These are phyloP conservation scores for Phengaris arion DNA, from an alignment of 2,888 invertebrate species.

Conservation along the genomic window DNA sequence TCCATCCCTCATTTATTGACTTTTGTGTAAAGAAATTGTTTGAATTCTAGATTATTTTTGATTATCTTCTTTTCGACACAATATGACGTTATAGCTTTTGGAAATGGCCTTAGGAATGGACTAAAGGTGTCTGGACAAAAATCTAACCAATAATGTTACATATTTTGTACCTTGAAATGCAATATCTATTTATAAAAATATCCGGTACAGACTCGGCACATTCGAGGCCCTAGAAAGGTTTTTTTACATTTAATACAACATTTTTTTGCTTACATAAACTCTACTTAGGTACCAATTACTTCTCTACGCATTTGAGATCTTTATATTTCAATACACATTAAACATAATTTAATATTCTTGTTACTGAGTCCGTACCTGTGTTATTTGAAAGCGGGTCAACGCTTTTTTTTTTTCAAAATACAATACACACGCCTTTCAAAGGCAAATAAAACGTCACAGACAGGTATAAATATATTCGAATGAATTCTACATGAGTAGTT, in stretches of 20 bases:
- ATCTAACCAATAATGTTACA: slow-evolving; percentile 41
- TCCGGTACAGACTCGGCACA: slow-evolving; percentile 20
- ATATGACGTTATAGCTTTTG: no score
- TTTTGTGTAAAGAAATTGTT: not conserved
- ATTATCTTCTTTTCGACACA: no score
- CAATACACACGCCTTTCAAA: not conserved
- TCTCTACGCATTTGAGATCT: slow-evolving; percentile 14
- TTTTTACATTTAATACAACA: not conserved
- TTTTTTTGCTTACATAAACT: not conserved
- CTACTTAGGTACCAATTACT: not conserved
- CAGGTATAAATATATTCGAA: not conserved
- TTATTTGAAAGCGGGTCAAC: not conserved
- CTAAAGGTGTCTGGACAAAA: slow-evolving; percentile 37
- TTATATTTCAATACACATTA: not conserved
- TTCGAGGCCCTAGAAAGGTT: not conserved
- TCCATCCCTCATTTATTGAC: not conserved
- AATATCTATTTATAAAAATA: slow-evolving; percentile 46
- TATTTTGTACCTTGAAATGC: slow-evolving; percentile 72
- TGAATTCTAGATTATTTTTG: no score
- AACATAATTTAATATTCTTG: not conserved
- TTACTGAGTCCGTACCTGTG: slow-evolving; percentile 9
- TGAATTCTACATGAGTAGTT: not conserved
- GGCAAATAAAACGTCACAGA: slow-evolving; percentile 1
- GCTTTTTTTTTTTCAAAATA: not conserved
- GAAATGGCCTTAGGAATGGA: not conserved